phyloP scores from a whole-genome alignment of 2,888 invertebrate species.

The Creontiades dilutus region DNA sequence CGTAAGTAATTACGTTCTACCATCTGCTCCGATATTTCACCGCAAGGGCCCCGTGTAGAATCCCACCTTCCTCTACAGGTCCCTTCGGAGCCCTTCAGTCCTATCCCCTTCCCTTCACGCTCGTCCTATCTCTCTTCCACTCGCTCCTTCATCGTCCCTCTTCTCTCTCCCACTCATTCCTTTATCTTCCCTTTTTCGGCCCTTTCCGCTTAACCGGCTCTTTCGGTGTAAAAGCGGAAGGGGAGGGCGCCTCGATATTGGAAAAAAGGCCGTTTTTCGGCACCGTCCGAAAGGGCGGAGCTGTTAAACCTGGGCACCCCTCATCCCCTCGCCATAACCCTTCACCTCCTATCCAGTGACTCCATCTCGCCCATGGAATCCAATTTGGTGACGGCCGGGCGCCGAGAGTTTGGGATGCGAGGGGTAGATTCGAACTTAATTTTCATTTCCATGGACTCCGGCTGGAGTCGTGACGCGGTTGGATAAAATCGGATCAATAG shows the following conservation, averaged over 20 bases:
- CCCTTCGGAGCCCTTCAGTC: constrained; percentile 23
- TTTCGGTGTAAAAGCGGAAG: background rate
- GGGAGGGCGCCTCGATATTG: constrained; percentile 13
- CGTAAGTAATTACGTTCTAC: constrained; percentile 42
- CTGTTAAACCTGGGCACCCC: background rate
- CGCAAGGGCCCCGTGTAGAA: background rate
- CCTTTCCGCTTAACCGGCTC: background rate
- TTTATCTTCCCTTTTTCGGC: constrained; percentile 31
- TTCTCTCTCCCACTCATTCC: no score
- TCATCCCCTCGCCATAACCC: no score
- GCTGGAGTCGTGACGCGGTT: constrained; percentile 38
- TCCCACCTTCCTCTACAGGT: constrained; percentile 49
- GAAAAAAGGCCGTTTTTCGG: constrained; percentile 44
- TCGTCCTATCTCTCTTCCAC: background rate
- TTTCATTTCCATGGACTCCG: constrained; percentile 43
- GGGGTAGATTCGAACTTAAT: constrained; percentile 2
- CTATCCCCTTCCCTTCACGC: background rate
- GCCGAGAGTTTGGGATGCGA: background rate
- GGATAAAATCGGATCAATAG: constrained; percentile 14
- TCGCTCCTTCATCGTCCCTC: background rate
- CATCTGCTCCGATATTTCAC: constrained; percentile 52
- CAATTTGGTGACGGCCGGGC: constrained; percentile 8
- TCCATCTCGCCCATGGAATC: background rate
- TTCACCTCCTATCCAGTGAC: no score
- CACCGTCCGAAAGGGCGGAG: background rate